Evolutionary conservation across 64 coral and sea anemone species (phyloP).

Genomic region (Trachythela sp.): DNA sequence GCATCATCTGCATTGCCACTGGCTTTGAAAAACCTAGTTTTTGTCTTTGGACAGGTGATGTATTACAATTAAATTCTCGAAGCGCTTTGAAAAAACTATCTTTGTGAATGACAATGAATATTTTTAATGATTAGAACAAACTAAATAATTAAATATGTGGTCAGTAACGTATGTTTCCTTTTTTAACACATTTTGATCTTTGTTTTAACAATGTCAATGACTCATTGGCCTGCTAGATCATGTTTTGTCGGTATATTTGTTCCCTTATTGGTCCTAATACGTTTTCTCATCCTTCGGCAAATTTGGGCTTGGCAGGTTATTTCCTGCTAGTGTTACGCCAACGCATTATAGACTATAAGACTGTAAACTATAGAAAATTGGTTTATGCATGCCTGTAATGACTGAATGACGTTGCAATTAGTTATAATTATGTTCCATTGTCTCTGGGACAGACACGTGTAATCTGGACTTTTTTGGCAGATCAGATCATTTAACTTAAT

Average conservation of each 20-base stretch:
- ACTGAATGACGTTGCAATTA: not conserved
- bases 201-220: not conserved
- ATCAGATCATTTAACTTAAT: too few species aligned
- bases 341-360: not conserved
- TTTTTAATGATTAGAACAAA: not conserved
- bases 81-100: too few species aligned
- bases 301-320: not conserved
- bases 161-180: not conserved
- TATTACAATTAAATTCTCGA: too few species aligned
- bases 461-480: too few species aligned
- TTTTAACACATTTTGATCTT: not conserved
- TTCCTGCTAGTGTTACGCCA: conserved; percentile 6
- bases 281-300: not conserved
- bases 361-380: not conserved
- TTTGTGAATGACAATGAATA: not conserved
- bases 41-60: too few species aligned
- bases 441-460: too few species aligned
- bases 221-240: not conserved
- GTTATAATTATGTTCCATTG: too few species aligned
- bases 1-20: too few species aligned
- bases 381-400: not conserved
- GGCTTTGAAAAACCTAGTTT: too few species aligned
- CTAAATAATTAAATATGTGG: not conserved
- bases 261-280: not conserved
- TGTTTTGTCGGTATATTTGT: not conserved